These are phyloP conservation scores for Spondyliosoma cantharus DNA, from an alignment of 2,797 vertebrate genomes.

Conservation along the genomic window DNA sequence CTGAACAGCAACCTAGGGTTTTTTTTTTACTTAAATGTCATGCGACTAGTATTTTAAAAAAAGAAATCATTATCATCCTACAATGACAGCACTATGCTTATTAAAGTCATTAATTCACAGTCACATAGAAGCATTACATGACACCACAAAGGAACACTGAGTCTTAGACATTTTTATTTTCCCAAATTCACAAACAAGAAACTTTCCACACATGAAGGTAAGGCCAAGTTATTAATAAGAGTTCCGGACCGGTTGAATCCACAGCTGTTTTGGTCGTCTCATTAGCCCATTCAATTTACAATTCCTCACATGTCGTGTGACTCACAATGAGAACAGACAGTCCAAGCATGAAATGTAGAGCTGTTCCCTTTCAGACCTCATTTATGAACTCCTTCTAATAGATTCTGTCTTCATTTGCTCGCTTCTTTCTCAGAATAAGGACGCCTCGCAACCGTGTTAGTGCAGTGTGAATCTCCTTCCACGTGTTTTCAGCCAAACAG, in stretches of 20 bases:
- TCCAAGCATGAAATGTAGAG: slow-evolving; percentile 62
- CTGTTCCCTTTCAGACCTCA: slow-evolving; percentile 47
- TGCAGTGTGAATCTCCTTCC: not conserved
- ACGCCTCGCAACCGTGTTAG: not conserved
- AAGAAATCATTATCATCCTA: not conserved
- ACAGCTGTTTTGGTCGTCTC: slow-evolving; percentile 39
- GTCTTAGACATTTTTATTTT: not conserved
- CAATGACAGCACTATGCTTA: not conserved
- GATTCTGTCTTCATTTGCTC: slow-evolving; percentile 42
- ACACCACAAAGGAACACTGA: not conserved
- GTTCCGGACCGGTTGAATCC: slow-evolving; percentile 31
- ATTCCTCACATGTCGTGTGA: slow-evolving; percentile 46
- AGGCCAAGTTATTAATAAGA: slow-evolving; percentile 32
- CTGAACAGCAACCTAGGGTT: not conserved
- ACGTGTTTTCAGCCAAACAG: slow-evolving; percentile 15
- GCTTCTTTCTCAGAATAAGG: slow-evolving; percentile 15
- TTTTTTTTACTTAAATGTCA: not conserved
- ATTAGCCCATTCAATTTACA: slow-evolving; percentile 67
- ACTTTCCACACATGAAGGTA: slow-evolving; percentile 2
- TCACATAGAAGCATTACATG: not conserved
- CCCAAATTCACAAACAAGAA: not conserved
- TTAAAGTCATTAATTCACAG: not conserved
- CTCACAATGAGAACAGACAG: slow-evolving; percentile 41
- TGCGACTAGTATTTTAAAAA: not conserved
- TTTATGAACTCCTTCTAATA: slow-evolving; percentile 37